These are phyloP conservation scores for Corydoras maculifer DNA, from an alignment of 2,113 vertebrate species.

Conservation along the genomic window DNA sequence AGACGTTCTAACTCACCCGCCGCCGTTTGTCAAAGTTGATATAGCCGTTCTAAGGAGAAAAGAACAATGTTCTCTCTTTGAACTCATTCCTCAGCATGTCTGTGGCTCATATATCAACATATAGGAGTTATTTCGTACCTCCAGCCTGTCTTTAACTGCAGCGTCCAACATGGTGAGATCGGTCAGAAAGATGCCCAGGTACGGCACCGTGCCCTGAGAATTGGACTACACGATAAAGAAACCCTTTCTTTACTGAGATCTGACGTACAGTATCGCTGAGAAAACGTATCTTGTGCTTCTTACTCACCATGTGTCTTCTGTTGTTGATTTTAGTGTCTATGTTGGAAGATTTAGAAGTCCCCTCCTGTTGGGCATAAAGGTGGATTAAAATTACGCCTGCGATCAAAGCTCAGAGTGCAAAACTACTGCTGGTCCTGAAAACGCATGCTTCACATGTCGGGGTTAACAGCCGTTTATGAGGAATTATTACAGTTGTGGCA, in stretches of 20 bases:
- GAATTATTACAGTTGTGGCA: no score
- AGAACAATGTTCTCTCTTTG: neutral
- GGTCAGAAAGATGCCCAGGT: slow-evolving; percentile 84
- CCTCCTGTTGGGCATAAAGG: slow-evolving; percentile 47
- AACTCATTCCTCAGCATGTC: no score
- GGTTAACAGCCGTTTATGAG: no score
- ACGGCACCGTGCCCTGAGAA: slow-evolving; percentile 74
- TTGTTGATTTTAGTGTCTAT: slow-evolving; percentile 58
- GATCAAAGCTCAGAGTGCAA: no score
- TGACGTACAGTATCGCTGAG: neutral
- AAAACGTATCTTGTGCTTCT: no score
- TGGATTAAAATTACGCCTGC: no score
- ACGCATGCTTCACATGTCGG: no score
- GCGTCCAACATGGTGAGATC: slow-evolving; percentile 87
- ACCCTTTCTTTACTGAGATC: neutral
- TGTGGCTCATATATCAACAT: no score
- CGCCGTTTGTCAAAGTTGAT: slow-evolving; percentile 90
- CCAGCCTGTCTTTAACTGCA: slow-evolving; percentile 77
- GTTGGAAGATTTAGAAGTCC: slow-evolving; percentile 61
- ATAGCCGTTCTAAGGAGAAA: slow-evolving; percentile 74
- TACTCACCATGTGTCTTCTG: slow-evolving; percentile 56
- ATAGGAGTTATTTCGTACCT: slow-evolving; percentile 53
- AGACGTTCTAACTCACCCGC: slow-evolving; percentile 62
- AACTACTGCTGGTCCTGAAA: no score
- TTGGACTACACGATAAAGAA: slow-evolving; percentile 44